Percentiles rank a stretch among this genome's conserved stretches.
These are phyloP conservation scores for Corbicula japonica DNA, from an alignment of 2,888 invertebrate species.

Conservation along the genomic window DNA sequence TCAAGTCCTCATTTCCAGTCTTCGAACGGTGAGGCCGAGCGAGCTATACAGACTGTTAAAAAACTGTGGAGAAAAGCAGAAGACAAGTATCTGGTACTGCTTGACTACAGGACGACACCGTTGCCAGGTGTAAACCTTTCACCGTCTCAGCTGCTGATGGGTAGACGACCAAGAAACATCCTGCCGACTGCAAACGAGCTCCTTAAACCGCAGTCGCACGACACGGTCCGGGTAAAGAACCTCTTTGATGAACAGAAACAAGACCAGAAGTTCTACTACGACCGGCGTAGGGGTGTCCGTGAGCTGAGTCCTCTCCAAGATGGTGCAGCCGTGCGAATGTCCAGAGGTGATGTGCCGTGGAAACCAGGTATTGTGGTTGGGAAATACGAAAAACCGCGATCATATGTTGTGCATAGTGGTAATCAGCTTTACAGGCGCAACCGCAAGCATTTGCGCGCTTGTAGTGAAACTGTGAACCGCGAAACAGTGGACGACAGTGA, in stretches of 20 bases:
- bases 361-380: no score
- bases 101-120: conserved; percentile 65
- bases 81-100: conserved; percentile 56
- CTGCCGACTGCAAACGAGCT: conserved; percentile 52
- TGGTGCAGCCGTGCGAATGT: neutral
- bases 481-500: conserved; percentile 4
- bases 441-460: no score
- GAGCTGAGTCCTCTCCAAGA: conserved; percentile 1
- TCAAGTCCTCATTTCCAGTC: conserved; percentile 68
- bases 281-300: conserved; percentile 20
- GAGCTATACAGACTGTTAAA: conserved; percentile 70
- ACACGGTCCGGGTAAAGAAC: conserved; percentile 17
- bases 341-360: conserved; percentile 4
- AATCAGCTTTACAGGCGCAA: no score
- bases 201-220: conserved; percentile 34
- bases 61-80: conserved; percentile 59
- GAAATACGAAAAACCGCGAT: no score
- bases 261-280: conserved; percentile 35
- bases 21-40: conserved; percentile 69
- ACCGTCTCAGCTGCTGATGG: conserved; percentile 63
- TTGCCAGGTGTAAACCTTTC: conserved; percentile 52
- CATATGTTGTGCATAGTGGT: no score
- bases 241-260: conserved; percentile 30
- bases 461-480: neutral
- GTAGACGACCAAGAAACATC: conserved; percentile 59